These are phyloP conservation scores for Pinna nobilis DNA, from an alignment of 1,140 invertebrate species.

Conservation along the genomic window DNA sequence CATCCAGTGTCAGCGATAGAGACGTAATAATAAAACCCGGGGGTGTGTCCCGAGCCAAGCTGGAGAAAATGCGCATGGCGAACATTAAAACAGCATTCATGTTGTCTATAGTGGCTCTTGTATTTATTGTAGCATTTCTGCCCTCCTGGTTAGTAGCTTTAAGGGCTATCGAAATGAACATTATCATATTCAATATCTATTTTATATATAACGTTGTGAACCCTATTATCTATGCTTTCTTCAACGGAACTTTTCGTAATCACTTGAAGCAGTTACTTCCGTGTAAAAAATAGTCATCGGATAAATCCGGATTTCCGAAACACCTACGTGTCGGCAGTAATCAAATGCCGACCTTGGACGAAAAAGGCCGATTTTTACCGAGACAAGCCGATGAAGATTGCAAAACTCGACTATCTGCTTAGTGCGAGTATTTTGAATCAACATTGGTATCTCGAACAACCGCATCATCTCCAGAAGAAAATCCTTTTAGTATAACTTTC, in stretches of 20 bases:
- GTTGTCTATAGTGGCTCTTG: slow-evolving; percentile 69
- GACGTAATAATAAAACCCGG: slow-evolving; percentile 50
- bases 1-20: slow-evolving; percentile 38
- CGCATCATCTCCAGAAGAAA: too few relatives aligned
- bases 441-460: too few relatives aligned
- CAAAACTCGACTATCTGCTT: too few relatives aligned
- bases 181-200: slow-evolving; percentile 70
- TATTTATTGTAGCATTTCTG: slow-evolving; percentile 68
- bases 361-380: too few relatives aligned
- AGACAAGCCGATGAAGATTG: too few relatives aligned
- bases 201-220: slow-evolving; percentile 73
- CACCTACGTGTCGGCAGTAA: too few relatives aligned
- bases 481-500: too few relatives aligned
- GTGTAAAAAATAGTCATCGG: too few relatives aligned
- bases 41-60: slow-evolving; percentile 48
- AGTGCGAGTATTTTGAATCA: too few relatives aligned
- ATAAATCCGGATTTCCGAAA: too few relatives aligned
- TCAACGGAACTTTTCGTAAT: slow-evolving; percentile 71
- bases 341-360: too few relatives aligned
- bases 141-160: slow-evolving; percentile 68
- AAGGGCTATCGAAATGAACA: slow-evolving; percentile 56
- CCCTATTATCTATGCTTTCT: slow-evolving; percentile 73
- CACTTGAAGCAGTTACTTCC: slow-evolving; percentile 67
- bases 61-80: slow-evolving; percentile 60
- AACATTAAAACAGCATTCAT: slow-evolving; percentile 72